Percentiles rank a stretch among this genome's conserved stretches.
These are phyloP conservation scores for Eueremaeus valkanovi DNA, from an alignment of 2,888 invertebrate genomes.

Conservation along the genomic window DNA sequence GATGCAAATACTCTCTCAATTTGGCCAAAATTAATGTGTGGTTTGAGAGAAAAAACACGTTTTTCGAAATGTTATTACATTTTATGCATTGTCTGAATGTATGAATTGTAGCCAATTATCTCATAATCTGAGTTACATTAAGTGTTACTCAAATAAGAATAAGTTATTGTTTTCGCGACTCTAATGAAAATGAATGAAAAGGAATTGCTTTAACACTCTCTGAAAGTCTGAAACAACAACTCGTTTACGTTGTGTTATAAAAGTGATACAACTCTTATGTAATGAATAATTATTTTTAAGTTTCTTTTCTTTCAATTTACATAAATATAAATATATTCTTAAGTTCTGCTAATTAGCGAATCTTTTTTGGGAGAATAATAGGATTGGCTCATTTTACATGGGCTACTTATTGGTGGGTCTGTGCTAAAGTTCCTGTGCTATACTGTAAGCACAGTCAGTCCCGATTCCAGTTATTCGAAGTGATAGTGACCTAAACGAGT, in stretches of 20 bases:
- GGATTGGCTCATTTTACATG: neutral
- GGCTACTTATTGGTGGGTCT: too few relatives aligned
- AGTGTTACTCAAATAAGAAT: neutral
- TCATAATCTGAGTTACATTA: neutral
- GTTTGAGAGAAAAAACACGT: neutral
- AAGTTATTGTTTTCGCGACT: neutral
- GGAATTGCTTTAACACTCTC: neutral
- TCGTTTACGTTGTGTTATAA: neutral
- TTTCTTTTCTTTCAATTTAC: neutral
- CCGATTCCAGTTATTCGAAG: too few relatives aligned
- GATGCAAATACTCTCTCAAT: neutral
- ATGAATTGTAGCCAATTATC: too few relatives aligned
- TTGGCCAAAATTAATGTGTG: neutral
- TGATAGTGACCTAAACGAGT: too few relatives aligned
- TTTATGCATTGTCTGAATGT: neutral
- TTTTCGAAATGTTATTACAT: neutral
- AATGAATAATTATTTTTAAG: conserved; percentile 9
- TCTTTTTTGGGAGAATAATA: neutral
- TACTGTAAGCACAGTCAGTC: too few relatives aligned
- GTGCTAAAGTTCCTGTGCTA: too few relatives aligned
- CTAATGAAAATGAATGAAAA: too few relatives aligned
- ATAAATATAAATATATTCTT: too few relatives aligned
- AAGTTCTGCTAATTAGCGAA: too few relatives aligned
- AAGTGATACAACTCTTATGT: conserved; percentile 13
- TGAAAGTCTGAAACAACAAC: neutral